phyloP scores from a whole-genome alignment of 2,888 invertebrate species.

The Latheticus oryzae region DNA sequence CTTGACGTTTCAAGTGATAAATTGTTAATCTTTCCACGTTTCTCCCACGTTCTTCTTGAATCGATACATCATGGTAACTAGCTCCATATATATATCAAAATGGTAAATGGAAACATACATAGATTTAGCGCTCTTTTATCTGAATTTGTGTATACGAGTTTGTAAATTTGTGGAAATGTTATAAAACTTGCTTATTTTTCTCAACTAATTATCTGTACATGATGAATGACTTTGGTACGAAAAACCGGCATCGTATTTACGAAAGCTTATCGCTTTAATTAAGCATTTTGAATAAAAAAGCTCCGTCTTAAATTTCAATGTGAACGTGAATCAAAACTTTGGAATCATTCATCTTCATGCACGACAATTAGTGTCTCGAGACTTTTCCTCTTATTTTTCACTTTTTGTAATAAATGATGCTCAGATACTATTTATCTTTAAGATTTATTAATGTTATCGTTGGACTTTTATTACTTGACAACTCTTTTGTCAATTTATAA shows the following conservation, averaged over 20 bases:
- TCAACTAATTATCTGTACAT: slow-evolving; percentile 14
- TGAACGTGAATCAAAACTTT: slow-evolving; percentile 48
- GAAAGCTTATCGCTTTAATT: slow-evolving; percentile 36
- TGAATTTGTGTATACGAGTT: too few relatives aligned
- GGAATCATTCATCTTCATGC: slow-evolving; percentile 58
- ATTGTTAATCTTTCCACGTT: slow-evolving; percentile 47
- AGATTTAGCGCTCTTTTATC: slow-evolving; percentile 8
- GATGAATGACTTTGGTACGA: background rate
- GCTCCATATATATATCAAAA: slow-evolving; percentile 35
- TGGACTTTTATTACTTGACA: slow-evolving; percentile 56
- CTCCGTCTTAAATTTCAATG: slow-evolving; percentile 34
- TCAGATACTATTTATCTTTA: slow-evolving; percentile 59
- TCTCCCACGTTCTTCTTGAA: slow-evolving; percentile 36
- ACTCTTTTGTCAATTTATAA: slow-evolving; percentile 56
- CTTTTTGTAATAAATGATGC: slow-evolving; percentile 59
- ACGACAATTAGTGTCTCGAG: slow-evolving; percentile 60
- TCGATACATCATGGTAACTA: slow-evolving; percentile 45
- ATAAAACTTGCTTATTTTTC: too few relatives aligned
- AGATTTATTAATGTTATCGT: slow-evolving; percentile 59
- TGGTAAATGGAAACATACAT: slow-evolving; percentile 34
- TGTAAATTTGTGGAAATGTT: too few relatives aligned
- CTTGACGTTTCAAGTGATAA: slow-evolving; percentile 47
- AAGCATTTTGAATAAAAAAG: slow-evolving; percentile 23
- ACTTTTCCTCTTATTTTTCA: slow-evolving; percentile 61
- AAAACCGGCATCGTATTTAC: slow-evolving; percentile 27